These are phyloP conservation scores for Bombus sylvicola DNA, from an alignment of 1,140 invertebrate species.

Conservation along the genomic window DNA sequence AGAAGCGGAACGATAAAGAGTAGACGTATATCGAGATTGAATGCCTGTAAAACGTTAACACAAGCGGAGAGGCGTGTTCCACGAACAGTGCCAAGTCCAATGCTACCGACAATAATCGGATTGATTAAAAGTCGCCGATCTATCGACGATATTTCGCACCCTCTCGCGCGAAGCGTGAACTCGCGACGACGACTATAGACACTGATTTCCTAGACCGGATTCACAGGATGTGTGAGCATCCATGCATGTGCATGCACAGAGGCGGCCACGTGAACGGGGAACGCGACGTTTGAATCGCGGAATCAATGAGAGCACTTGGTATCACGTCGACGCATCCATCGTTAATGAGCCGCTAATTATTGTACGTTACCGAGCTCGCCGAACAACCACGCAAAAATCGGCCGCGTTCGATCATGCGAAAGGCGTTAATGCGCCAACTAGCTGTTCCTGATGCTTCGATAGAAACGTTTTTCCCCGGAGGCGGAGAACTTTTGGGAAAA, in stretches of 20 bases:
- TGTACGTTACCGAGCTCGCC: constrained; percentile 19
- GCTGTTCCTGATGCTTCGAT: not conserved
- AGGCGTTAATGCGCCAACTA: constrained; percentile 5
- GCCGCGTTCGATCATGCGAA: not conserved
- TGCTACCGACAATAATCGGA: constrained; percentile 71
- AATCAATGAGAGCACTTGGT: constrained; percentile 47
- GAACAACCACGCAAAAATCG: constrained; percentile 30
- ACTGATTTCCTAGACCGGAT: not conserved
- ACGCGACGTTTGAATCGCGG: constrained; percentile 25
- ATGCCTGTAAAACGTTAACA: too few relatives aligned
- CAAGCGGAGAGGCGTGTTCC: constrained; percentile 23
- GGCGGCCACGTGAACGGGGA: not conserved
- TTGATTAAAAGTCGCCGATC: constrained; percentile 73
- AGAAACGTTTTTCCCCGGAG: not conserved
- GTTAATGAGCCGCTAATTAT: constrained; percentile 63
- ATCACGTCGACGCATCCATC: constrained; percentile 38
- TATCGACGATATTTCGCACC: not conserved
- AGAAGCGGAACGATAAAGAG: constrained; percentile 7
- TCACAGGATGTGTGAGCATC: constrained; percentile 9
- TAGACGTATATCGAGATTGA: constrained; percentile 52
- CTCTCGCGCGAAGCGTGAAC: not conserved
- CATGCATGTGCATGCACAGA: not conserved
- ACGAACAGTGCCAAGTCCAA: constrained; percentile 61
- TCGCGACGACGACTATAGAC: not conserved
- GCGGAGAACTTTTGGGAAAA: too few relatives aligned